These are phyloP conservation scores for Columba livia DNA, from an alignment of 2,113 vertebrate genomes.

Conservation along the genomic window DNA sequence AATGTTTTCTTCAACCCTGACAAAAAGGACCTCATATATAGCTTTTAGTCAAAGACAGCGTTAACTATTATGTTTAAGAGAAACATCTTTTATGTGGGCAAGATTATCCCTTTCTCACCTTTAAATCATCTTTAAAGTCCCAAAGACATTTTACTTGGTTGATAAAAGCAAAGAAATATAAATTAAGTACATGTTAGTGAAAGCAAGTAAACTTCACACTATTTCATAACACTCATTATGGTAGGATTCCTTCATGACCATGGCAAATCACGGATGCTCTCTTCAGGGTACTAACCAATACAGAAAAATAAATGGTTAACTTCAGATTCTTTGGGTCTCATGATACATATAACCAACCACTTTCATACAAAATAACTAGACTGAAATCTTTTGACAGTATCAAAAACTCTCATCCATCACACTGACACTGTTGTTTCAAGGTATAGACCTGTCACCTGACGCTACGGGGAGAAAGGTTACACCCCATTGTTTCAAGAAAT, in stretches of 20 bases:
- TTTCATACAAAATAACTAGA: background rate
- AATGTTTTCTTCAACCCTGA: background rate
- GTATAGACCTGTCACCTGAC: background rate
- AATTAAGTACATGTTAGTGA: background rate
- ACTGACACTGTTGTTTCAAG: background rate
- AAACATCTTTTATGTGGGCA: background rate
- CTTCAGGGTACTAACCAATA: background rate
- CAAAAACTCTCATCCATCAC: background rate
- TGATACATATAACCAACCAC: background rate
- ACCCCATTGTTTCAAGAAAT: background rate
- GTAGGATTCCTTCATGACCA: background rate
- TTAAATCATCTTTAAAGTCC: conserved; percentile 35
- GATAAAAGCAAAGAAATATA: conserved; percentile 21
- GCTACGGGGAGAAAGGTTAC: background rate
- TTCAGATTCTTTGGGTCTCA: background rate
- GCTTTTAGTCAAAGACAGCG: background rate
- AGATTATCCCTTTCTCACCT: conserved; percentile 42
- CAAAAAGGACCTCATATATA: background rate
- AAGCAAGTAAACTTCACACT: background rate
- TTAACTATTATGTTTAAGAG: background rate
- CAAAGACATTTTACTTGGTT: conserved; percentile 50
- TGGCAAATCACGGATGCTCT: background rate
- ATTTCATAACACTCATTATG: background rate
- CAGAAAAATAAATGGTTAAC: accelerated
- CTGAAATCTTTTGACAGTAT: background rate